Percentiles rank a stretch among this genome's conserved stretches.
phyloP scores from a whole-genome alignment of 2,797 vertebrate genomes.

The Scleropages formosus region DNA sequence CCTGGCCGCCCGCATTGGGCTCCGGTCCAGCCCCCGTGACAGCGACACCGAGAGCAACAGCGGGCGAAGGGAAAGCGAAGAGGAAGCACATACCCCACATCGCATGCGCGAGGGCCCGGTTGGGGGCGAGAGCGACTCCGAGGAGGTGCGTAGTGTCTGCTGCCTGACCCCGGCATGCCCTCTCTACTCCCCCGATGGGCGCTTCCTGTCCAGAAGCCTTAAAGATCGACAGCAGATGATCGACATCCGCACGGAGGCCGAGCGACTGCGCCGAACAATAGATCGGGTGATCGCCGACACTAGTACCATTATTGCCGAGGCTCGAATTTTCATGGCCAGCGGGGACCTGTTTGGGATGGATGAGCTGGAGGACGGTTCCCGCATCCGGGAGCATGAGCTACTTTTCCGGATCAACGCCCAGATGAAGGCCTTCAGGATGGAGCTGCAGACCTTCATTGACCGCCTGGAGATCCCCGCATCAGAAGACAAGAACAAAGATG shows the following conservation, averaged over 20 bases:
- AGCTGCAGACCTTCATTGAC: slow-evolving; percentile 95
- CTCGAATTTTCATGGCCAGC: slow-evolving; percentile 87
- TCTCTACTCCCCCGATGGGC: slow-evolving; percentile 81
- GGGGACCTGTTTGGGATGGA: slow-evolving; percentile 94
- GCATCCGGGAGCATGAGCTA: slow-evolving; percentile 94
- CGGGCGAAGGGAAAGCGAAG: slow-evolving; percentile 85
- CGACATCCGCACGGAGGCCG: slow-evolving; percentile 93
- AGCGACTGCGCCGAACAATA: slow-evolving; percentile 92
- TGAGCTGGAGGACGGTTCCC: slow-evolving; percentile 91
- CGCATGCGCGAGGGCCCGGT: slow-evolving; percentile 95
- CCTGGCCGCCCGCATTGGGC: slow-evolving; percentile 91
- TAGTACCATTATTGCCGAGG: slow-evolving; percentile 94
- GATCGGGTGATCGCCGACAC: slow-evolving; percentile 95
- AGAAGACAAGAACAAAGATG: slow-evolving; percentile 83
- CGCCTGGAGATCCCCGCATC: slow-evolving; percentile 91
- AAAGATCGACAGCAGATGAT: slow-evolving; percentile 96
- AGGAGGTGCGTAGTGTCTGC: slow-evolving; percentile 92
- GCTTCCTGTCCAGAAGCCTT: slow-evolving; percentile 88
- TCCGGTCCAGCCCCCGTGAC: slow-evolving; percentile 89
- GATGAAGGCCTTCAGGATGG: slow-evolving; percentile 98
- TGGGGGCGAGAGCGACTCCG: slow-evolving; percentile 94
- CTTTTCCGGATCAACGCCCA: slow-evolving; percentile 96
- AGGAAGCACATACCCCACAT: slow-evolving; percentile 83
- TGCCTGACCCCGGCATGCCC: slow-evolving; percentile 92
- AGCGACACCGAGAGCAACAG: slow-evolving; percentile 93